Base-by-base conservation (phyloP, 2,797 vertebrate genomes). In the Halcyon badia region DNA sequence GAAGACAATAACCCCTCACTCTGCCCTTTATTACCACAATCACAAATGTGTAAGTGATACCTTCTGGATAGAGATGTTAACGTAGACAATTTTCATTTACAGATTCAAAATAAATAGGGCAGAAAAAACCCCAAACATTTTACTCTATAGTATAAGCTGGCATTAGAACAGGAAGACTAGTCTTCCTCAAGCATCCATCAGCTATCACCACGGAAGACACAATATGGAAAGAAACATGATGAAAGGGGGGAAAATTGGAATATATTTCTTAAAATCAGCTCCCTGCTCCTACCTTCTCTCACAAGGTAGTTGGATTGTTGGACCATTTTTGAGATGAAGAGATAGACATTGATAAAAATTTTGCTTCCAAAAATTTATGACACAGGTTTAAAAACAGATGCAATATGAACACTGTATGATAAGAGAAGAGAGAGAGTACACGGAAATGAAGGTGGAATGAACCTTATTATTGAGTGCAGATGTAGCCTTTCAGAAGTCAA, bases 401-500 rank as follows among this genome's bases (percentile, higher is more conserved):
- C 8, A 49, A 13, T 26, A 48, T 10, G 11, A 73, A 49, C 31
- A 44, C 2, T 9, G 10, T 1, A 7, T 2, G 30, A 19, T n/a
- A 68, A 71, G 19, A 64, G 8, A 77, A 58, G 41, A 94, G 65
- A 0, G 0, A n/a, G 15, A 60, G 4, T 5, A 78, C 4, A 33
- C 4, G 6, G 52, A 89, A 82, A 64, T 9, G 18, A 70, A 92
- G 39, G 30, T 52, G 28, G n/a, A 91, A 94, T 8, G 6, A 87
- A 66, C 14, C 12, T 82, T 64, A 68, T n/a, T 41, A 71, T 1
- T 1, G 3, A 73, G 28, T n/a, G 33, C 42, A 89, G 54, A 30
- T 31, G 20, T 14, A 68, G 37, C 14, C 26, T 73, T 69, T 42
- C 39, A n/a, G 28, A 85, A 87, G 33, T 31, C 62, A 89, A 49